A percentile compares a stretch with the other conserved stretches of the same genome.
phyloP scores from a whole-genome alignment of 1,140 invertebrate genomes.

The Danaus plexippus region DNA sequence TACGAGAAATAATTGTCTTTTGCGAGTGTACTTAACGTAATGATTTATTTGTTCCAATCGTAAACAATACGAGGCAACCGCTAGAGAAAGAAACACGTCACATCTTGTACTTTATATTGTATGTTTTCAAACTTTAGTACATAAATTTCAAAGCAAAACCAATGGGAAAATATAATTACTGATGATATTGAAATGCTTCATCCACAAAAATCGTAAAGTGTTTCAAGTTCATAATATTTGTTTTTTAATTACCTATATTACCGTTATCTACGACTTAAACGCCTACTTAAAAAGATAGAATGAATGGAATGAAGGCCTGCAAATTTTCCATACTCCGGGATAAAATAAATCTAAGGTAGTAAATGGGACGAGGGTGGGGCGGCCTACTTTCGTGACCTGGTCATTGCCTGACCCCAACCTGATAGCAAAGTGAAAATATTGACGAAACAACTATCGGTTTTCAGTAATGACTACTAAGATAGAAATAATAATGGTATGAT shows the following conservation, averaged over 20 bases:
- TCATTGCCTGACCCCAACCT: slow-evolving; percentile 22
- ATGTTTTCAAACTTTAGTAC: neutral
- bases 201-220: too few relatives aligned
- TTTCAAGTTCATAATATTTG: too few relatives aligned
- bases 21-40: slow-evolving; percentile 25
- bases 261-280: too few relatives aligned
- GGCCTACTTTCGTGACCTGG: slow-evolving; percentile 30
- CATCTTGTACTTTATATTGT: neutral
- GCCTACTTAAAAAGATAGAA: too few relatives aligned
- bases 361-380: slow-evolving; percentile 11
- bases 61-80: slow-evolving; percentile 13
- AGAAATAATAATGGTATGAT: too few relatives aligned
- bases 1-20: slow-evolving; percentile 18
- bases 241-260: too few relatives aligned
- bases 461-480: too few relatives aligned
- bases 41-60: slow-evolving; percentile 21
- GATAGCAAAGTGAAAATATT: slow-evolving; percentile 19
- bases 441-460: slow-evolving; percentile 1
- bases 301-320: too few relatives aligned
- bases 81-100: slow-evolving; percentile 14
- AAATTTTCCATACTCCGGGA: neutral
- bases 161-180: too few relatives aligned
- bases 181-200: too few relatives aligned
- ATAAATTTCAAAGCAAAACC: neutral
- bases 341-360: slow-evolving; percentile 2